Conservation (phyloP, 1,140 invertebrate genomes). For the Archegozetes longisetosus region DNA sequence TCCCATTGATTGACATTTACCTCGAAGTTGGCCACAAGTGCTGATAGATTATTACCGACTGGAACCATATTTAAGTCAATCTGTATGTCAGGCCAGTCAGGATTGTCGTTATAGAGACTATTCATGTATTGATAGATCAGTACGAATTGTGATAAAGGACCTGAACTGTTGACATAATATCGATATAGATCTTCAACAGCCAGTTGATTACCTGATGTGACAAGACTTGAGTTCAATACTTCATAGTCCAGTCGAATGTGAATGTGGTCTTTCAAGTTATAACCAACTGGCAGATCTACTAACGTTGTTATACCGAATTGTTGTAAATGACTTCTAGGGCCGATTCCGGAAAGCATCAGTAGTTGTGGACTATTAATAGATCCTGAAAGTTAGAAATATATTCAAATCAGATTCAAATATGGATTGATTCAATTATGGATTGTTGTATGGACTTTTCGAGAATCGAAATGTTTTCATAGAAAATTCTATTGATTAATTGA, state of each 20-base stretch:
- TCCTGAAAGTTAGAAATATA: conserved; percentile 53
- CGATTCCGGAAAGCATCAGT: conserved; percentile 29
- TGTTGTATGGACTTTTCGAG: too few species aligned
- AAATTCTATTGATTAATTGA: too few species aligned
- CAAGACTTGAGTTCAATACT: not conserved
- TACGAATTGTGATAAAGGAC: conserved; percentile 5
- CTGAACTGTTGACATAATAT: not conserved
- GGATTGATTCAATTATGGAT: too few species aligned
- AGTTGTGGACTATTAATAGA: conserved; percentile 44
- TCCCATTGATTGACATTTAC: not conserved
- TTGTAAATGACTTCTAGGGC: conserved; percentile 25
- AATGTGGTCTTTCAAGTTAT: conserved; percentile 11
- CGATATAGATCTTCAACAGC: conserved; percentile 2
- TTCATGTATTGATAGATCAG: not conserved
- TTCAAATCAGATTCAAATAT: not conserved
- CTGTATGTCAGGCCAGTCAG: conserved; percentile 47
- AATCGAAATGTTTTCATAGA: too few species aligned
- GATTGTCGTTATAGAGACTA: not conserved
- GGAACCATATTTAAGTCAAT: conserved; percentile 3
- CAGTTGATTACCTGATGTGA: conserved; percentile 3
- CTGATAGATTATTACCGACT: not conserved
- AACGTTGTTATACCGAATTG: conserved; percentile 5
- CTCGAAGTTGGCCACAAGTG: not conserved
- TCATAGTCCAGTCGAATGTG: not conserved
- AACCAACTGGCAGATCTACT: conserved; percentile 4